Base-by-base conservation (phyloP, 23 tunicate species). In the Trididemnum clinides region DNA sequence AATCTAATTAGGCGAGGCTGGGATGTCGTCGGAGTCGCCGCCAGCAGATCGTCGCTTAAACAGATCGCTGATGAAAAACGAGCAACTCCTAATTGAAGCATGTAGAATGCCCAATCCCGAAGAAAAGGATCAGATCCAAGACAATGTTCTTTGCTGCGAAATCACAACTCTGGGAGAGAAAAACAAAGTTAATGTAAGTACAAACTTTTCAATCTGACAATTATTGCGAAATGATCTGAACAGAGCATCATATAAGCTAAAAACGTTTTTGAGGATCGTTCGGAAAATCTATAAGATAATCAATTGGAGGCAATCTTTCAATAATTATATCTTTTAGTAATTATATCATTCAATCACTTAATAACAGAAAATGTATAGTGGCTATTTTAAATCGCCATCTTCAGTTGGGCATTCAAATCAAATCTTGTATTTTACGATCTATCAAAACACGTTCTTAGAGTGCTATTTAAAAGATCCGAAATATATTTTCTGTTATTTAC, bases 91-190 rank as follows among this genome's bases (percentile, higher is more conserved):
- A 3, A 32, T 66, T 66, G 75, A 66, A 4, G 31, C 75, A 10
- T 3, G 26, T 4, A 59, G 21, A 21, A 59, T 26, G 23, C 26
- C 6, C 6, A 59, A 19, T 4, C 69, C 23, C 6, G 27, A 59
- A 4, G 26, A 19, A 21, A 59, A 59, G 27, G 4, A 22, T 4
- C 26, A 4, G 23, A 19, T 15, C 6, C 26, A 59, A 21, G 69
- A 59, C 18, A 59, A 59, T 59, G 69, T 66, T 66, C 37, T 66
- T 2, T 10, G 75, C 37, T 66, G 75, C 22, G 75, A 66, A 66
- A 66, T 66, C 22, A 28, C 75, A 32, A 66, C 19, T 37, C 30
- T 66, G 10, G 19, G 75, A 15, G 37, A 66, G 18, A 20, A 31
- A 31, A 66, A 31, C 37, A 32, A 29, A 31, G 31, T 31, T 62